A percentile compares a stretch with the other conserved stretches of the same genome.
Conservation (phyloP, 2,113 vertebrate species). For the Casuarius casuarius region DNA sequence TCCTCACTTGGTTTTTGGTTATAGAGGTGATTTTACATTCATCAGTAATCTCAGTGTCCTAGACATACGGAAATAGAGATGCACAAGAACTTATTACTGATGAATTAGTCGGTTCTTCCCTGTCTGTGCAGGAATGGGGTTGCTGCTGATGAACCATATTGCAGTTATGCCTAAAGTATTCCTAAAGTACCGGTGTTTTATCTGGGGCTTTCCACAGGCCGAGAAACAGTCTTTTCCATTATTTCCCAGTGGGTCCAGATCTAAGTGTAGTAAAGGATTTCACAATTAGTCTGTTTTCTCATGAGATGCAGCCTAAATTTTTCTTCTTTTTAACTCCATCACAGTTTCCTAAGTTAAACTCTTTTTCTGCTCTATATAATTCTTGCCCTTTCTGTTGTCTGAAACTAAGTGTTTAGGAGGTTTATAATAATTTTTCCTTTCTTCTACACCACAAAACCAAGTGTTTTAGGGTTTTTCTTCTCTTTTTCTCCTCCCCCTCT, state of each 20-base stretch:
- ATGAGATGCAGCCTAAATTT: slow-evolving; percentile 68
- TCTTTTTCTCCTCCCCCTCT: too few species aligned
- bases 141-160: slow-evolving; percentile 35
- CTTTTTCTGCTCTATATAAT: slow-evolving; percentile 62
- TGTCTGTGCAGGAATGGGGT: neutral
- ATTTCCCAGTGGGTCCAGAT: slow-evolving; percentile 44
- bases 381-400: neutral
- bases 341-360: slow-evolving; percentile 43
- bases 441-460: neutral
- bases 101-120: slow-evolving; percentile 24
- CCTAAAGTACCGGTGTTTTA: slow-evolving; percentile 16
- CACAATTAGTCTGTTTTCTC: slow-evolving; percentile 69
- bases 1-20: neutral
- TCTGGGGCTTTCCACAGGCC: slow-evolving; percentile 23
- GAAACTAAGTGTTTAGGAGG: neutral
- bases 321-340: slow-evolving; percentile 53
- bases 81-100: neutral
- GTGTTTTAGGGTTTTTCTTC: neutral
- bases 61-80: neutral
- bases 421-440: neutral
- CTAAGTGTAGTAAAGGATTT: slow-evolving; percentile 50
- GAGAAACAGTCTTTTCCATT: slow-evolving; percentile 18
- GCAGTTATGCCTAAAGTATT: slow-evolving; percentile 33
- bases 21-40: neutral
- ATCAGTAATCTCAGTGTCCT: neutral